Base-by-base conservation (phyloP, 1,140 invertebrate species). In the Papilio aristodemus region DNA sequence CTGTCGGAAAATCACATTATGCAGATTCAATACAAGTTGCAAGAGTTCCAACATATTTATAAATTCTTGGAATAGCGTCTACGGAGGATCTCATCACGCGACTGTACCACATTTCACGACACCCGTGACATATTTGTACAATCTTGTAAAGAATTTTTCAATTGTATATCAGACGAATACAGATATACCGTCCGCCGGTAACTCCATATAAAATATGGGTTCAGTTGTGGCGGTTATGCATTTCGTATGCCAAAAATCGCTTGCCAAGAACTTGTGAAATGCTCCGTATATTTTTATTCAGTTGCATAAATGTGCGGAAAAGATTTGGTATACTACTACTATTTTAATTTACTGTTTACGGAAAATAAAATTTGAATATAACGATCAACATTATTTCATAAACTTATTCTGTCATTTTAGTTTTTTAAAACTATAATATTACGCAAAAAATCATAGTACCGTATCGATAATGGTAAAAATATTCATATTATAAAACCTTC, bases 221-320 rank as follows among this genome's bases (percentile, higher is more conserved):
- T 46, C 57, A 69, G 59, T 32, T 68, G 67, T 68, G 32, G 67
- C 50, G 60, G 68, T 66, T 69, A 60, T 62, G 62, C 54, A 59
- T 63, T 69, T 72, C 68, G 60, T 62, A 68, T 68, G 71, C 71
- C 71, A 72, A 72, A 72, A 69, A 69, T 69, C 64, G 71, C 54
- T 72, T 72, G 71, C 71, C 71, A 69, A 69, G 67, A 69, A 67
- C 71, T 72, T 69, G 62, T 69, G n/a, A 69, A 69, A 32, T 64
- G 59, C 39, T 66, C 14, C 50, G 71, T 66, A 66, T 50, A 66
- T 66, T 66, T 66, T 66, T 66, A 66, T 66, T 66, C 63, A 46
- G 43, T 41, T 46, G 63, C 63, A 66, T 66, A 66, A 66, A 66
- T 46, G 63, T 37, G 63, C 41, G 63, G 63, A 66, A 66, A 66